phyloP scores from a whole-genome alignment of 2,113 vertebrate species.

The Hemichromis elongatus region DNA sequence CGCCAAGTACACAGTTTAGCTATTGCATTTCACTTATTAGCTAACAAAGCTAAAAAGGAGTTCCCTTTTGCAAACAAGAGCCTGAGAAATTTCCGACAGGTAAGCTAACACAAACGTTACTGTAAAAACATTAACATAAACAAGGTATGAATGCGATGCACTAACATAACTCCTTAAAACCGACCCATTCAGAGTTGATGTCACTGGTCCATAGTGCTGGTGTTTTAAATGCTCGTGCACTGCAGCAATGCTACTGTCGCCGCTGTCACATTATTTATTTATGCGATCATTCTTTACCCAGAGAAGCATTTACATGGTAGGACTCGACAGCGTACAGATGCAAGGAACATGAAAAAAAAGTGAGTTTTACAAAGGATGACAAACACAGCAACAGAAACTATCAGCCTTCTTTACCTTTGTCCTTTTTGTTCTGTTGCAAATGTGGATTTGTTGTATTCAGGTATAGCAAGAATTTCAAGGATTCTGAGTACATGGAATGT shows the following conservation, averaged over 20 bases:
- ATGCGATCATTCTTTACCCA: not conserved
- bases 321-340: not conserved
- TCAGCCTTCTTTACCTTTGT: not conserved
- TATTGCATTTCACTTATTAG: not conserved
- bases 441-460: not conserved
- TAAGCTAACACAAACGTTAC: not conserved
- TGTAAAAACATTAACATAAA: not conserved
- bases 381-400: not conserved
- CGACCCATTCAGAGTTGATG: not conserved
- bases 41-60: not conserved
- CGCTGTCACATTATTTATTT: not conserved
- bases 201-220: not conserved
- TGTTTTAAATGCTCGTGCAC: not conserved
- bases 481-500: not conserved
- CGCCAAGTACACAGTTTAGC: not conserved
- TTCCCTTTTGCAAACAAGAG: not conserved
- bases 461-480: not conserved
- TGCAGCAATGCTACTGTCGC: not conserved
- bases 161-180: not conserved
- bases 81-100: not conserved
- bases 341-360: not conserved
- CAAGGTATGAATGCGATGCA: not conserved
- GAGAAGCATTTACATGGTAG: not conserved
- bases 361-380: not conserved
- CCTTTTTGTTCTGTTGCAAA: not conserved